Conservation (phyloP, 1,140 invertebrate genomes). For the Limonius californicus region DNA sequence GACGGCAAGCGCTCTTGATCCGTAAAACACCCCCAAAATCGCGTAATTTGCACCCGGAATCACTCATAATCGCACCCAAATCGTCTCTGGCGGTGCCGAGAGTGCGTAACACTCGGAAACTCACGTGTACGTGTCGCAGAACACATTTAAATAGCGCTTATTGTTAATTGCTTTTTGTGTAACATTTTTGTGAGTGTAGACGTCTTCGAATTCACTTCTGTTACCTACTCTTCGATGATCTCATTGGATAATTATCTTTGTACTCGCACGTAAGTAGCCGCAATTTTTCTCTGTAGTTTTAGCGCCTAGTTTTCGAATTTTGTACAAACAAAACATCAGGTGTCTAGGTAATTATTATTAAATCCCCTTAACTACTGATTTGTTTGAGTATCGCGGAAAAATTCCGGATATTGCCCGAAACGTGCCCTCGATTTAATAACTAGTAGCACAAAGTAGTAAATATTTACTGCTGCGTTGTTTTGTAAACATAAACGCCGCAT, state of each 20-base stretch:
- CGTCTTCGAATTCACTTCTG: conserved; percentile 26
- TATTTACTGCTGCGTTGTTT: too few relatives aligned
- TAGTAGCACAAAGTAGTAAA: too few relatives aligned
- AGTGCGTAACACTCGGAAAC: conserved; percentile 29
- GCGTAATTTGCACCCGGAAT: conserved; percentile 33
- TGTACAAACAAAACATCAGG: too few relatives aligned
- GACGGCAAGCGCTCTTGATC: conserved; percentile 43
- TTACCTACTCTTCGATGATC: conserved; percentile 20
- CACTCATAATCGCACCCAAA: conserved; percentile 29
- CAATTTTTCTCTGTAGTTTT: too few relatives aligned
- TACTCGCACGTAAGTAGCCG: conserved; percentile 21
- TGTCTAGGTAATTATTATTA: too few relatives aligned
- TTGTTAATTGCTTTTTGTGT: conserved; percentile 38
- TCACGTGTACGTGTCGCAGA: conserved; percentile 35
- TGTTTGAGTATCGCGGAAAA: too few relatives aligned
- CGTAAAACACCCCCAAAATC: conserved; percentile 41
- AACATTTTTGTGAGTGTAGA: conserved; percentile 40
- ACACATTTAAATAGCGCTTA: conserved; percentile 6
- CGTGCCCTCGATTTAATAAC: too few relatives aligned
- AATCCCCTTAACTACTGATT: too few relatives aligned
- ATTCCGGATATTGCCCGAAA: too few relatives aligned
- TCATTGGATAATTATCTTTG: conserved; percentile 18
- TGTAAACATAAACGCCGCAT: too few relatives aligned
- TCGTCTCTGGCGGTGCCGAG: conserved; percentile 24
- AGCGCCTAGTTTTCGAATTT: too few relatives aligned